Evolutionary conservation across 2,888 invertebrate genomes (phyloP).

Genomic region (Ectobius pallidus): DNA sequence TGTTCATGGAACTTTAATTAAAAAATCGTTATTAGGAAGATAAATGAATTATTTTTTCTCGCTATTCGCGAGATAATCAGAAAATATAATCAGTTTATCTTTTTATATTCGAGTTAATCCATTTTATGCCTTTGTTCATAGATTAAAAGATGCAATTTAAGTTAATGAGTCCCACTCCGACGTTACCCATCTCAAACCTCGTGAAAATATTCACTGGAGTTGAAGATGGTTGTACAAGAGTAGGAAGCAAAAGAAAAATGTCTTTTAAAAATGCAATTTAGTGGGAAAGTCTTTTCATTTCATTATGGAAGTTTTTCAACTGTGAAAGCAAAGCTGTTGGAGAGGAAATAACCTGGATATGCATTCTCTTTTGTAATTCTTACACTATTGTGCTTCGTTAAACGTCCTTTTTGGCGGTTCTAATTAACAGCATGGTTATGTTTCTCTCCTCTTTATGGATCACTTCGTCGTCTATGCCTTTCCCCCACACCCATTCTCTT

Average conservation of each 20-base stretch:
- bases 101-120: too few species aligned
- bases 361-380: background rate
- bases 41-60: too few species aligned
- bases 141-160: background rate
- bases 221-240: background rate
- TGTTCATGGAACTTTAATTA: too few species aligned
- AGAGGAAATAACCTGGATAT: background rate
- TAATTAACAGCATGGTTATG: too few species aligned
- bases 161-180: background rate
- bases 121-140: background rate
- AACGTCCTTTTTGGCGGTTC: background rate
- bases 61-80: too few species aligned
- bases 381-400: background rate
- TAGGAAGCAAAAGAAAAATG: background rate
- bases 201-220: background rate
- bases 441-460: too few species aligned
- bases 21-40: too few species aligned
- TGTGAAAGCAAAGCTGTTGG: constrained; percentile 15
- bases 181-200: too few species aligned
- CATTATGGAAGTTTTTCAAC: constrained; percentile 17
- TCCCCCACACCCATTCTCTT: too few species aligned
- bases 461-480: too few species aligned
- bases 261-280: constrained; percentile 1
- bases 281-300: constrained; percentile 9
- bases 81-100: too few species aligned